A percentile compares a stretch with the other conserved stretches of the same genome.
Evolutionary conservation across 2,797 vertebrate species (phyloP).

Genomic region (Tiaroga cobitis): DNA sequence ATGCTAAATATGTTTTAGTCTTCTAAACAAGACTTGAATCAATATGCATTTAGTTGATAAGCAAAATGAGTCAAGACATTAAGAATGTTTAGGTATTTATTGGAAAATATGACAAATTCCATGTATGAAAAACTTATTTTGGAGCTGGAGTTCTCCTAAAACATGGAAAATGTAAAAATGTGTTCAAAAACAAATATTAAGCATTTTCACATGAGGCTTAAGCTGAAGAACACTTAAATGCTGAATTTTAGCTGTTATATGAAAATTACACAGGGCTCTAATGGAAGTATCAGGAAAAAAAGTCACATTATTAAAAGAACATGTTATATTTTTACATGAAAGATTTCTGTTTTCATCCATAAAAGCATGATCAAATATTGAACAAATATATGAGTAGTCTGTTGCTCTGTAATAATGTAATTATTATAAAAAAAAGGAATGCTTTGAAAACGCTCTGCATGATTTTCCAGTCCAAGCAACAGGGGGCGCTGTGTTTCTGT

Average conservation of each 20-base stretch:
- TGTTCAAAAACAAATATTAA: not conserved
- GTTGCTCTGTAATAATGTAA: not conserved
- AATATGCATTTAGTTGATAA: not conserved
- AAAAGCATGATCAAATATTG: not conserved
- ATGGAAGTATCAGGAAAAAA: not conserved
- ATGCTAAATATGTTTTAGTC: too few relatives aligned
- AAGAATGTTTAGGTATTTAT: not conserved
- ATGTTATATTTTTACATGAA: not conserved
- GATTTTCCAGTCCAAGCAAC: not conserved
- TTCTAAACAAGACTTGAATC: not conserved
- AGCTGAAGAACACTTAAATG: not conserved
- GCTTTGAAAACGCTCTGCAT: not conserved
- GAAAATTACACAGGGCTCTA: not conserved
- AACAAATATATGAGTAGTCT: not conserved
- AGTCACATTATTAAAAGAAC: not conserved
- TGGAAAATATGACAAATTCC: not conserved
- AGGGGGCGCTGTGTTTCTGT: slow-evolving; percentile 64
- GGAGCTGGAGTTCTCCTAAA: not conserved
- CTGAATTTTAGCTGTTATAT: too few relatives aligned
- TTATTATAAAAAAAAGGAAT: not conserved
- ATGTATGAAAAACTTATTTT: not conserved
- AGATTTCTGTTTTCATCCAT: not conserved
- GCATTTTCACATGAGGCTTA: too few relatives aligned
- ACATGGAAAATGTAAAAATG: not conserved
- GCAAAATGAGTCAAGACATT: not conserved